A percentile compares a stretch with the other conserved stretches of the same genome.
Evolutionary conservation across 2,797 vertebrate genomes (phyloP).

Genomic region (Bradypodion pumilum): DNA sequence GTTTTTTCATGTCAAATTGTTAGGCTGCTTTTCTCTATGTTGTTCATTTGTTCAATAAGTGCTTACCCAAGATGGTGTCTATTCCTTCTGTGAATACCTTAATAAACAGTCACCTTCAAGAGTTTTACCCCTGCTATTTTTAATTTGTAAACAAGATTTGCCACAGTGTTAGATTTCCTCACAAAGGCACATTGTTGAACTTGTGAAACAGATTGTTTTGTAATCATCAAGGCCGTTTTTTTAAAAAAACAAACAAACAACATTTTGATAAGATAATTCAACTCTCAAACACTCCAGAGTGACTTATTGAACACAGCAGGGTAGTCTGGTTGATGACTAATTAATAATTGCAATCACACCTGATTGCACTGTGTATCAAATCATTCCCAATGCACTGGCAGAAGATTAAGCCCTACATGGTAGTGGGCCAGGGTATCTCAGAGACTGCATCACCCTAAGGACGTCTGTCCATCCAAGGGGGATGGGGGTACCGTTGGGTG

Average conservation of each 20-base stretch:
- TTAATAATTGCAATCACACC: neutral
- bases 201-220: conserved; percentile 13
- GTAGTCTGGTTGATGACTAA: neutral
- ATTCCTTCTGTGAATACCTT: neutral
- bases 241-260: neutral
- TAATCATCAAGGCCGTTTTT: neutral
- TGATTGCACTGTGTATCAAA: neutral
- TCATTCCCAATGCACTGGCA: neutral
- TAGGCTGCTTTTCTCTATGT: neutral
- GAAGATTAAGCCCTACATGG: too few species aligned
- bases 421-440: too few species aligned
- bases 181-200: neutral
- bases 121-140: neutral
- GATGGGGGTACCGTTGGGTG: too few species aligned
- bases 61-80: neutral
- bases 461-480: too few species aligned
- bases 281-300: neutral
- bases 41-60: conserved; percentile 6
- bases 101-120: conserved; percentile 4
- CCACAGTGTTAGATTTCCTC: neutral
- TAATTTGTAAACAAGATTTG: neutral
- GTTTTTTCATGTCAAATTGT: neutral
- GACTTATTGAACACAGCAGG: neutral
- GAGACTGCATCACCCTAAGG: too few species aligned
- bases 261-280: neutral